Percentiles rank a stretch among this genome's conserved stretches.
phyloP scores from a whole-genome alignment of 2,888 invertebrate species.

The Spatulosminthurus flaviceps region DNA sequence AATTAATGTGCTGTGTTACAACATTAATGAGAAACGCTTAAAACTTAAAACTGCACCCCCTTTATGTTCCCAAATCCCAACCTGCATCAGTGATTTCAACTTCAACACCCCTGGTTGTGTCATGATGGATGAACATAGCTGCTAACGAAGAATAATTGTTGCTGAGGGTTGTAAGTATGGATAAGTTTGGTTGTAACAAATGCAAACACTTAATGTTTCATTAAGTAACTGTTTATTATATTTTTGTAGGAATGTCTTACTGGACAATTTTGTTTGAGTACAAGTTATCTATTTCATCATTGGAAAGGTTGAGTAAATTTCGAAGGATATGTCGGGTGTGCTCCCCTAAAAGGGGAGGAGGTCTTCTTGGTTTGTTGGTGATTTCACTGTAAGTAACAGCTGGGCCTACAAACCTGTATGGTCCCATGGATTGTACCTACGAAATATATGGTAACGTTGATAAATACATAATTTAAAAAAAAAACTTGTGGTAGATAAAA shows the following conservation, averaged over 20 bases:
- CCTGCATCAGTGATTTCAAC: no score
- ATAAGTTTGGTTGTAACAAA: no score
- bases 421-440: slow-evolving; percentile 73
- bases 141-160: no score
- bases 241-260: slow-evolving; percentile 63
- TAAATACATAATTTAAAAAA: background rate
- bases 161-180: no score
- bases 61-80: no score
- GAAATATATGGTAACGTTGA: background rate
- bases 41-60: no score
- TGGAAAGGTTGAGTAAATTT: slow-evolving; percentile 74
- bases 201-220: no score
- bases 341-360: slow-evolving; percentile 87
- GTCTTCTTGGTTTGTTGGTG: slow-evolving; percentile 74
- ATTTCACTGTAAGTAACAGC: slow-evolving; percentile 83
- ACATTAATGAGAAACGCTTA: no score
- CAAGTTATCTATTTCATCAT: slow-evolving; percentile 71
- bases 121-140: no score
- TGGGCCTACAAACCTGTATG: slow-evolving; percentile 82
- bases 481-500: background rate
- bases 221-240: no score
- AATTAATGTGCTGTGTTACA: no score
- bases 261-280: slow-evolving; percentile 68
- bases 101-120: no score
- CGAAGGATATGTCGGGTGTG: slow-evolving; percentile 82